Base-by-base conservation (phyloP, 1,140 invertebrate species). In the Octopus sinensis region DNA sequence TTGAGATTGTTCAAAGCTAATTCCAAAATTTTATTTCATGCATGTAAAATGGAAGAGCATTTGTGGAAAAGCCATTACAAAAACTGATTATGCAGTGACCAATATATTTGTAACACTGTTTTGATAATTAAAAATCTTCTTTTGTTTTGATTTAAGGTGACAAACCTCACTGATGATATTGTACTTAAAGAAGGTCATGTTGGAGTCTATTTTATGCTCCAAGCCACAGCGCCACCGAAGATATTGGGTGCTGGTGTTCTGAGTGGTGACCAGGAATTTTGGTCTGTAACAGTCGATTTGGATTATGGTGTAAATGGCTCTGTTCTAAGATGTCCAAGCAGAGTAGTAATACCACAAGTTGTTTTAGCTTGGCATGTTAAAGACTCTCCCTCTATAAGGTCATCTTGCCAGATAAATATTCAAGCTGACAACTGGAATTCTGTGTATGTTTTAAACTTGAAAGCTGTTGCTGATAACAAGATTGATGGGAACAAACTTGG, bases 141-240 rank as follows among this genome's bases (percentile, higher is more conserved):
- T 54, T 54, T 12, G 5, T 83, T 82, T 76, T n/a, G n/a, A 73
- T 79, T 82, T 53, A 77, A 83, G 85, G 62, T 84, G 43, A 78
- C 77, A 43, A 84, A 76, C 52, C 5, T 54, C 10, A 83, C 75
- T 43, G 78, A 82, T 62, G 54, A 84, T 6, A 80, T 79, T 5
- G 82, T 81, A 30, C 52, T 86, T 23, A 78, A 12, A 52, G 85
- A 86, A 82, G 86, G 86, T 17, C 80, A 79, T 12, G 73, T 80
- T 12, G 82, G 84, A 9, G 71, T 79, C 30, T 78, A 54, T 12
- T 73, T 87, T 6, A 79, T 23, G 10, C 7, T 88, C 6, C 53
- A 71, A 30, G 82, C 82, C 13, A 85, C 86, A 68, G 87, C 85
- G 23, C 86, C 87, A 62, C 86, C 87, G 0, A 85, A 87, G 78